Percentiles rank a stretch among this genome's conserved stretches.
Conservation (phyloP, 23 tunicate species). For the Trididemnum nubilum region DNA sequence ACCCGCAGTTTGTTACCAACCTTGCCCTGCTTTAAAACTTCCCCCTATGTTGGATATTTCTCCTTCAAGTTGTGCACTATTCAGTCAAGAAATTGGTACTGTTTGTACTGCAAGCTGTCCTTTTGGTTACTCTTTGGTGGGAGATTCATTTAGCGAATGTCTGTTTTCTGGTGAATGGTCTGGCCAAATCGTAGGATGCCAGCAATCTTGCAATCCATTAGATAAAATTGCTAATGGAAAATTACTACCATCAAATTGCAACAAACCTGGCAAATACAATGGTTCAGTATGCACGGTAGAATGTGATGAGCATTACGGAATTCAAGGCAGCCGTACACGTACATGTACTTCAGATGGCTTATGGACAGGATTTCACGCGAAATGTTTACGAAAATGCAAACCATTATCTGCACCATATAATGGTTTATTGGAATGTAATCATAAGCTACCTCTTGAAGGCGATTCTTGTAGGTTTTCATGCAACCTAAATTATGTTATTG, state of each 20-base stretch:
- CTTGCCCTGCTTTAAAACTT: background rate
- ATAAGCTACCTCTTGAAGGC: conserved; percentile 23
- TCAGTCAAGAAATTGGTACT: conserved; percentile 1
- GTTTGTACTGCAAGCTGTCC: conserved; percentile 5
- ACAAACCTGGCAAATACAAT: background rate
- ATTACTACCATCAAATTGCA: conserved; percentile 36
- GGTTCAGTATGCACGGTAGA: conserved; percentile 17
- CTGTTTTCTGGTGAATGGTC: background rate
- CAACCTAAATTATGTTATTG: conserved; percentile 35
- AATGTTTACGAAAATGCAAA: conserved; percentile 43
- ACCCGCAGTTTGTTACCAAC: background rate
- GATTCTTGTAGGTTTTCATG: conserved; percentile 31
- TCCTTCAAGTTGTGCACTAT: background rate
- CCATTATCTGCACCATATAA: conserved; percentile 35
- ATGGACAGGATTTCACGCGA: conserved; percentile 24
- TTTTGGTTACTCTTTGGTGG: background rate
- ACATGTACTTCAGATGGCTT: conserved; percentile 32
- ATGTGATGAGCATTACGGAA: conserved; percentile 8
- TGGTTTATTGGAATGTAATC: conserved; percentile 20
- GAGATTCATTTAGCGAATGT: background rate
- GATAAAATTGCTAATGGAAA: conserved; percentile 7
- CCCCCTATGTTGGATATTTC: background rate
- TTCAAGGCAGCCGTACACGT: background rate
- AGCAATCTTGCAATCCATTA: conserved; percentile 15
- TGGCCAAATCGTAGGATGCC: background rate